Evolutionary conservation across 37 sponge, comb jelly and placozoan species (phyloP).

Genomic region (Halichondria panicea): DNA sequence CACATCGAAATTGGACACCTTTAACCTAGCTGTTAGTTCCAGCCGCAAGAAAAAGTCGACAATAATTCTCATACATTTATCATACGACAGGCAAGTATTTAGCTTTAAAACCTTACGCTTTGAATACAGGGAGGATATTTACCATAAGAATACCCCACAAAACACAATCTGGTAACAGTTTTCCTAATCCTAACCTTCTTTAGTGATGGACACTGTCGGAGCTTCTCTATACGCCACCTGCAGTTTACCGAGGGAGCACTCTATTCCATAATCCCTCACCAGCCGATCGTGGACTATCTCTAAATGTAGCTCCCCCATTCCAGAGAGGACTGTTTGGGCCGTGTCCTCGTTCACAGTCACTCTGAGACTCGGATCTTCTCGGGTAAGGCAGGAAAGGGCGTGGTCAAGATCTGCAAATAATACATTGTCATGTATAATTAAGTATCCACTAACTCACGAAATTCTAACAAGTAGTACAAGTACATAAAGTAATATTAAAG

Average conservation of each 20-base stretch:
- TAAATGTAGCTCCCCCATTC: constrained; percentile 97
- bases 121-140: no score
- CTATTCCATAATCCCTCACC: constrained; percentile 65
- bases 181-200: constrained; percentile 15
- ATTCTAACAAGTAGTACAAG: no score
- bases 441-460: no score
- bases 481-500: no score
- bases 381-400: constrained; percentile 69
- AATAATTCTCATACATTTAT: neutral
- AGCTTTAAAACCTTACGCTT: no score
- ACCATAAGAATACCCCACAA: no score
- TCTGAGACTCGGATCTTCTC: constrained; percentile 95
- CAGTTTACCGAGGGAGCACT: constrained; percentile 70
- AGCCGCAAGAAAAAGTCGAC: neutral
- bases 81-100: no score
- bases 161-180: no score
- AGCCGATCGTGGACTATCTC: constrained; percentile 82
- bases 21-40: neutral
- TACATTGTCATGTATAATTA: constrained; percentile 2
- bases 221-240: constrained; percentile 90
- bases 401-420: constrained; percentile 71
- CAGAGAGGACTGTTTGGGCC: constrained; percentile 88
- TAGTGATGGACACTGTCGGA: constrained; percentile 26
- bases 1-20: neutral
- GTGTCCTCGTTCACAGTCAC: constrained; percentile 75